phyloP scores from a whole-genome alignment of 2,888 invertebrate species.

The Phrixothrix hirtus region DNA sequence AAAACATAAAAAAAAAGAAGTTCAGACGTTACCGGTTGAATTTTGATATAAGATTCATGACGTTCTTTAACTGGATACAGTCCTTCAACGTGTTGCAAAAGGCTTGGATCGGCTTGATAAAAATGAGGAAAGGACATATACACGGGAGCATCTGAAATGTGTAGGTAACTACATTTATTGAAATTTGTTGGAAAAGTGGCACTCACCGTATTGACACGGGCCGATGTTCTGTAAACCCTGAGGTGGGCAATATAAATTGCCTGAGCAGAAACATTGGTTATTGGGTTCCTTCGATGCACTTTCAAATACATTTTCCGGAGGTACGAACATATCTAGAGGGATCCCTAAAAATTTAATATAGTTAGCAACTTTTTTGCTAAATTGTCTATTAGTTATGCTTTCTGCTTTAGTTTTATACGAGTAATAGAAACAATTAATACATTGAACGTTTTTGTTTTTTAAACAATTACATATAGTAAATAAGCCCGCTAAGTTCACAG shows the following conservation, averaged over 20 bases:
- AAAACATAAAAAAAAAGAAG: too few relatives aligned
- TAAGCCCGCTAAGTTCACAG: too few relatives aligned
- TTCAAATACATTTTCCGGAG: slow-evolving; percentile 71
- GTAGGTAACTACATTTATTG: background rate
- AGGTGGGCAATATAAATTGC: slow-evolving; percentile 69
- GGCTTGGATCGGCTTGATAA: slow-evolving; percentile 73
- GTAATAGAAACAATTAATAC: too few relatives aligned
- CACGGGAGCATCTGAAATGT: slow-evolving; percentile 75
- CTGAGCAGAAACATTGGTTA: slow-evolving; percentile 77
- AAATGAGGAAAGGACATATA: slow-evolving; percentile 90
- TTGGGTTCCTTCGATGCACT: slow-evolving; percentile 67
- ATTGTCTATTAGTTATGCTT: too few relatives aligned
- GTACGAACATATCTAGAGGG: slow-evolving; percentile 72
- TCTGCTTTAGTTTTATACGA: too few relatives aligned
- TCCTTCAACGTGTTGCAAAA: slow-evolving; percentile 72
- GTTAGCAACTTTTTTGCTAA: too few relatives aligned
- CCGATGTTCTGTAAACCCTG: slow-evolving; percentile 83
- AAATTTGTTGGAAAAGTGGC: background rate
- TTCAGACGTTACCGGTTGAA: slow-evolving; percentile 88
- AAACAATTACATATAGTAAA: too few relatives aligned
- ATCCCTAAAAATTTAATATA: slow-evolving; percentile 60
- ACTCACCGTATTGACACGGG: slow-evolving; percentile 82
- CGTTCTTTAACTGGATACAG: slow-evolving; percentile 68
- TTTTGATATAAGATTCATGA: slow-evolving; percentile 80
- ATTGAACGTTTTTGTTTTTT: too few relatives aligned